A percentile compares a stretch with the other conserved stretches of the same genome.
phyloP scores from a whole-genome alignment of 2,888 invertebrate genomes.

The Himalopsyche japonica region DNA sequence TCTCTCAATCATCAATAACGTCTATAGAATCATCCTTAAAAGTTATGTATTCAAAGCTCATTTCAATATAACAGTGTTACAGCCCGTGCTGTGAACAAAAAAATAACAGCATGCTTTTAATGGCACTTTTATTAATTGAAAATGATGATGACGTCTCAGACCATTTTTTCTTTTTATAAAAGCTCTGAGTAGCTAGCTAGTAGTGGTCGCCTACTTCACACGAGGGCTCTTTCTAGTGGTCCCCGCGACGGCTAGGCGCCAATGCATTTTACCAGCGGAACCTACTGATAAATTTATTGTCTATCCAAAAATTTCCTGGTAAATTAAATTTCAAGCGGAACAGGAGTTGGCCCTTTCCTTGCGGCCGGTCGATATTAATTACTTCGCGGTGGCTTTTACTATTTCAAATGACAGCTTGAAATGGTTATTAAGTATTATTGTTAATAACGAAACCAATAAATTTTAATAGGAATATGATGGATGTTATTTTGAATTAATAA shows the following conservation, averaged over 20 bases:
- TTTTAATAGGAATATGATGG: not conserved
- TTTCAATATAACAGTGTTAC: not conserved
- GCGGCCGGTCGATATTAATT: not conserved
- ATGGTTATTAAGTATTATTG: not conserved
- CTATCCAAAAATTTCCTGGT: conserved; percentile 29
- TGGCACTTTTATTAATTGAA: conserved; percentile 33
- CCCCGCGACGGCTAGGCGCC: conserved; percentile 10
- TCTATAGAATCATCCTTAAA: too few species aligned
- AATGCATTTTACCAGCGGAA: not conserved
- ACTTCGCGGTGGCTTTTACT: conserved; percentile 4
- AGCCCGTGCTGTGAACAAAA: not conserved
- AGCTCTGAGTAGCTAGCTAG: not conserved
- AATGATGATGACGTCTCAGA: not conserved
- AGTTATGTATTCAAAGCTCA: not conserved
- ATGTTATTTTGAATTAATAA: not conserved
- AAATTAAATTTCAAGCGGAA: conserved; percentile 30
- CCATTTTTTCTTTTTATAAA: not conserved
- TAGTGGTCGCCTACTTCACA: not conserved
- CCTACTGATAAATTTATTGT: conserved; percentile 24
- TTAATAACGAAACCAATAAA: not conserved
- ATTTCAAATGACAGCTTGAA: conserved; percentile 14
- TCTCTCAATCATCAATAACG: not conserved
- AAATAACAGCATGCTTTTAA: conserved; percentile 6
- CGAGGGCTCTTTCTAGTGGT: not conserved
- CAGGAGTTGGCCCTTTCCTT: not conserved